phyloP scores from a whole-genome alignment of 2,888 invertebrate species.

The Lasioglossum marginatum region DNA sequence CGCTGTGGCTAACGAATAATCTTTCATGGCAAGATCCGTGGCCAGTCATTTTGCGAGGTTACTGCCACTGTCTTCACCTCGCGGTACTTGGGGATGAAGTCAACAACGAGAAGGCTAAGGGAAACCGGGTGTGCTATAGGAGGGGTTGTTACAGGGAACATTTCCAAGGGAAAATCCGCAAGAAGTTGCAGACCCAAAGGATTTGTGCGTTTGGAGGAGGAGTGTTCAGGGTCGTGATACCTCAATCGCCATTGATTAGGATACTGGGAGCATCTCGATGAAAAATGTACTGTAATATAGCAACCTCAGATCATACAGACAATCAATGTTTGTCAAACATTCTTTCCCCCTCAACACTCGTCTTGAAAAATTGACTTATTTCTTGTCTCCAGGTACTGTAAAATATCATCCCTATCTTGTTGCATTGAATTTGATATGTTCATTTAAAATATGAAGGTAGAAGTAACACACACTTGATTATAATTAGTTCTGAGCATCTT shows the following conservation, averaged over 20 bases:
- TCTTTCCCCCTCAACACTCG: background rate
- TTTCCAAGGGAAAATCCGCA: conserved; percentile 5
- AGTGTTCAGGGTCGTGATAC: background rate
- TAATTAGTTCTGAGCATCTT: background rate
- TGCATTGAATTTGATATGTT: background rate
- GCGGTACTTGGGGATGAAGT: background rate
- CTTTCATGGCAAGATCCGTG: background rate
- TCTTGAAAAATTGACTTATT: background rate
- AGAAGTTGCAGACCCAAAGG: background rate
- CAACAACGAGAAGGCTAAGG: background rate
- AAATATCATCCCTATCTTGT: background rate
- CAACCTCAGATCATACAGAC: background rate
- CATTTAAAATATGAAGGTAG: background rate
- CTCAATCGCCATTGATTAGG: background rate
- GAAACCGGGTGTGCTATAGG: background rate
- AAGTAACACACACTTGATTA: background rate
- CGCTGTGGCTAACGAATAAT: background rate
- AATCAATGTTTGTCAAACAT: background rate
- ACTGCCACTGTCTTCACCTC: background rate
- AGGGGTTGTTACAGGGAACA: background rate
- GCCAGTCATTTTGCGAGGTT: background rate
- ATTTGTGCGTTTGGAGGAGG: background rate
- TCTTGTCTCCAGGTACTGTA: background rate
- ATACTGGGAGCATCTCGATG: background rate
- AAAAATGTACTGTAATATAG: background rate